Evolutionary conservation across 2,888 invertebrate species (phyloP).

Genomic region (Cyrtodaria siliqua): DNA sequence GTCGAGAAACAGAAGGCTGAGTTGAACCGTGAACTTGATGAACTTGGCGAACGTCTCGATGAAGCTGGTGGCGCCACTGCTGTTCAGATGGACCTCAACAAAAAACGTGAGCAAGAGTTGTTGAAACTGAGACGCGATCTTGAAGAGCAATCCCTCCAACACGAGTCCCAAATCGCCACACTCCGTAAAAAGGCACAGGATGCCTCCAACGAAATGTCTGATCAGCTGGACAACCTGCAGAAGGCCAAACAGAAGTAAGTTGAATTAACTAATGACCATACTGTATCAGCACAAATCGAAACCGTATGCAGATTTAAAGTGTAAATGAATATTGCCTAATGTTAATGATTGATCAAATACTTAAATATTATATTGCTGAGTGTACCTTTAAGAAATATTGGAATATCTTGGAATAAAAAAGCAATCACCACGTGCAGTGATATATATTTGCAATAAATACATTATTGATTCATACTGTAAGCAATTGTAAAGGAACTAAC

Average conservation of each 20-base stretch:
- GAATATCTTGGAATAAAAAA: too few relatives aligned
- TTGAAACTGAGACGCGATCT: slow-evolving; percentile 98
- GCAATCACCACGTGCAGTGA: too few relatives aligned
- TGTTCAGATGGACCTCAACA: slow-evolving; percentile 98
- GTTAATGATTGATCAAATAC: too few relatives aligned
- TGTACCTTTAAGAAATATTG: too few relatives aligned
- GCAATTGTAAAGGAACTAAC: too few relatives aligned
- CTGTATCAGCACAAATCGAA: too few relatives aligned
- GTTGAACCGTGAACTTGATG: slow-evolving; percentile 98
- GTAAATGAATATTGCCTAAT: too few relatives aligned
- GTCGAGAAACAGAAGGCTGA: slow-evolving; percentile 99
- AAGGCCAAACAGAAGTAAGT: slow-evolving; percentile 98
- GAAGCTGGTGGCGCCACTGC: slow-evolving; percentile 99
- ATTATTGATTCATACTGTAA: too few relatives aligned
- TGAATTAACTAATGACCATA: too few relatives aligned
- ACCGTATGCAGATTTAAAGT: too few relatives aligned
- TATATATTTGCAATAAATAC: too few relatives aligned
- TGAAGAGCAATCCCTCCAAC: slow-evolving; percentile 99
- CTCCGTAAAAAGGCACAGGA: slow-evolving; percentile 99
- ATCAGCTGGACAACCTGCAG: slow-evolving; percentile 99
- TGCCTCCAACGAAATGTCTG: slow-evolving; percentile 99
- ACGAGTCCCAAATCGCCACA: slow-evolving; percentile 97
- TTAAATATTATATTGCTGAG: too few relatives aligned
- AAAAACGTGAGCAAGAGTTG: slow-evolving; percentile 99
- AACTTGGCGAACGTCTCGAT: slow-evolving; percentile 89